Conservation (phyloP, 2,113 vertebrate genomes). For the Muntiacus muntjak region DNA sequence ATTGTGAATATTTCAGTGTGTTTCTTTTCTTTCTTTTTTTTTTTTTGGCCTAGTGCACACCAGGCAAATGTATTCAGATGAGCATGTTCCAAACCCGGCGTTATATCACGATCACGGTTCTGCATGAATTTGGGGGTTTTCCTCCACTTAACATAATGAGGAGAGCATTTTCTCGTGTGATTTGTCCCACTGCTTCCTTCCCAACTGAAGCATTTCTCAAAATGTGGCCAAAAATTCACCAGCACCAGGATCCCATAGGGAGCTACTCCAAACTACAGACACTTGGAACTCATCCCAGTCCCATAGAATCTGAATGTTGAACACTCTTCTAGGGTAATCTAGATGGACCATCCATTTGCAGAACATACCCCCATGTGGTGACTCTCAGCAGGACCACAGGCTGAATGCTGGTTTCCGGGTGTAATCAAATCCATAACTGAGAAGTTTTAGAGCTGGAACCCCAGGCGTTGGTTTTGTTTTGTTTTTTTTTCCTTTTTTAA, state of each 20-base stretch:
- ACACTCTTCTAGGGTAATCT: too few species aligned
- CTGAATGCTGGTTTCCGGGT: rapidly evolving
- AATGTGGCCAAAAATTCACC: background rate
- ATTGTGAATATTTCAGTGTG: background rate
- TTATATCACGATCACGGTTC: background rate
- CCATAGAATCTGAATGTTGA: background rate
- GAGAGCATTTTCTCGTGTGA: background rate
- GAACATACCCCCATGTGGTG: rapidly evolving
- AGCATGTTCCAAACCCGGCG: background rate
- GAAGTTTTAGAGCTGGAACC: too few species aligned
- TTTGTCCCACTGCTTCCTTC: background rate
- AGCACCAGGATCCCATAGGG: background rate
- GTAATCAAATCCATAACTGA: background rate
- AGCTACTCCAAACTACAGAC: background rate
- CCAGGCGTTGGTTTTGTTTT: rapidly evolving
- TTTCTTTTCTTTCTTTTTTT: background rate
- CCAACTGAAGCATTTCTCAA: background rate
- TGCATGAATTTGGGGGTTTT: background rate
- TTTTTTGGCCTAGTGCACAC: background rate
- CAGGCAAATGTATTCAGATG: background rate
- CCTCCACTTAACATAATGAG: background rate
- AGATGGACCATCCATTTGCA: background rate
- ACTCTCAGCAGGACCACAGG: background rate
- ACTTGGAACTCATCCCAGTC: background rate
- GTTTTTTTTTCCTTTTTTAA: rapidly evolving